Evolutionary conservation across 2,797 vertebrate genomes (phyloP), one percentile per base, ranked within the genome.

Genomic region (Neomorphus geoffroyi): DNA sequence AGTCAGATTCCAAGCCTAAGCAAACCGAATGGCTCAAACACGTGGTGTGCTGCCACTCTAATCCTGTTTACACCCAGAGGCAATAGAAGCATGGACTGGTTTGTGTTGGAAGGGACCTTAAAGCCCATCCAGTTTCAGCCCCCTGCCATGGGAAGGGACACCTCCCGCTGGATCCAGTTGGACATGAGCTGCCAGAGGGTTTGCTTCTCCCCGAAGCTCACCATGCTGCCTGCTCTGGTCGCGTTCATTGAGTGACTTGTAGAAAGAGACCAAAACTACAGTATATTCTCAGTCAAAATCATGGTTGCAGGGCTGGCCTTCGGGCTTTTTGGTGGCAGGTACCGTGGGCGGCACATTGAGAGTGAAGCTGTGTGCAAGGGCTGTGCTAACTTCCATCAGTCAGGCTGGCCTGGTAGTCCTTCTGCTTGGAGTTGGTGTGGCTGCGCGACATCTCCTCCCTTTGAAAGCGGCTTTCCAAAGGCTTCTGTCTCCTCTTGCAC

Each of bases 341-440:
- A 1, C 22, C 3, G 1, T 1, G 57, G 37, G 72, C 35, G 70
- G 23, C 27, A 41, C 6, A 0, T 11, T n/a, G 48, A 18, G 35
- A 24, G 24, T 54, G 60, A 15, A 51, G 62, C 85, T 85, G 74
- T 67, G 64, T 23, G 60, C 45, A 11, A 11, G 32, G 27, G 27
- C 86, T 0, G 0, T 33, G 54, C 45, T n/a, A 9, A 33, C 23
- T 58, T 19, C 4, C 15, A 6, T 26, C 1, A 2, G 33, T 26
- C 54, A 43, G 45, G 26, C 60, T 67, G 56, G 39, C n/a, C 46
- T 23, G 22, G 6, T 64, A 22, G 10, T n/a, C 30, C 19, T 22
- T 8, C 27, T 32, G 1, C 15, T 9, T 16, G 57, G 57, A 60
- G 58, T 26, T 51, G 41, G 9, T 18, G 33, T 41, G 37, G 39